These are phyloP conservation scores for Leptopilina clavipes DNA, from an alignment of 1,140 invertebrate genomes.

Conservation along the genomic window DNA sequence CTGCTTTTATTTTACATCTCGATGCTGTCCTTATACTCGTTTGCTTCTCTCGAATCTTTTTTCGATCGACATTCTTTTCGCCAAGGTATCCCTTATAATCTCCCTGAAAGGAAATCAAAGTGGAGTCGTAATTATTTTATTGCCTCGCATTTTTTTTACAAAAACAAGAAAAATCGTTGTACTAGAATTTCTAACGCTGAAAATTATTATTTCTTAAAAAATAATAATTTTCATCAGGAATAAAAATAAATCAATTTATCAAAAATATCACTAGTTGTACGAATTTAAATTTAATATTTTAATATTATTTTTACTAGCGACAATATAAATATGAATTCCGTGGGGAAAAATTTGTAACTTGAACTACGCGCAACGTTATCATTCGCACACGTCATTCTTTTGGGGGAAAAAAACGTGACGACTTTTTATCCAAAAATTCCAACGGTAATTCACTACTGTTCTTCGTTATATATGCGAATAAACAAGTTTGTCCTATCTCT, in stretches of 20 bases:
- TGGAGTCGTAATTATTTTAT: background rate
- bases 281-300: no score
- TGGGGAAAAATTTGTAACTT: no score
- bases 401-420: background rate
- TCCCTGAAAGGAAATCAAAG: constrained; percentile 3
- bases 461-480: background rate
- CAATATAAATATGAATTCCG: no score
- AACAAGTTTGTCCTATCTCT: background rate
- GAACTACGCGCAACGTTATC: no score
- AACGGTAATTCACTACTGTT: background rate
- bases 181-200: no score
- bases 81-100: constrained; percentile 3
- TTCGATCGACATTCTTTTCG: constrained; percentile 23
- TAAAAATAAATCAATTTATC: no score
- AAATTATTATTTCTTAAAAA: no score
- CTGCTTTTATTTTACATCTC: constrained; percentile 48
- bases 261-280: no score
- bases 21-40: constrained; percentile 40
- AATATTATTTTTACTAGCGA: no score
- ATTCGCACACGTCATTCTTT: no score
- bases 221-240: no score
- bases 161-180: no score
- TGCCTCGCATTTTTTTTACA: background rate
- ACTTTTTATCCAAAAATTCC: background rate
- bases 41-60: constrained; percentile 24